Base-by-base conservation (phyloP, 1,140 invertebrate genomes). In the Medauroidea extradentata region DNA sequence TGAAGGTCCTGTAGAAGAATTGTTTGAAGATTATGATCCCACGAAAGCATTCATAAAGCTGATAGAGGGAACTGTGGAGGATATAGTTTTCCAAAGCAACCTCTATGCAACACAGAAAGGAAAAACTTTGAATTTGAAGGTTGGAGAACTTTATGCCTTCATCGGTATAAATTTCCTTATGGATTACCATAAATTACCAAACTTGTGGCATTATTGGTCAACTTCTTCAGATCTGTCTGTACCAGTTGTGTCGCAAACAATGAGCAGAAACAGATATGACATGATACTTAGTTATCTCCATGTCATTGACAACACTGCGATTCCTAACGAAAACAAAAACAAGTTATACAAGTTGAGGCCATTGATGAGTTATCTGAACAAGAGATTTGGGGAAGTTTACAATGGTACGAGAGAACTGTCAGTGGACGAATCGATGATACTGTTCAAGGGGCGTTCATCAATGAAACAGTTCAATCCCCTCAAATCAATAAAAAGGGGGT, bases 401-500 rank as follows among this genome's bases (percentile, higher is more conserved):
- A 5, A 46, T 19, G 18, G 18, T 21, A 5, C 44, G 18, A 5
- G 44, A 4, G 5, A 46, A n/a, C n/a, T 46, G 9, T 19, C 65
- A 58, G 63, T 72, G 52, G 71, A 74, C 65, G 72, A 73, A 56
- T 71, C 67, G 34, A 73, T 74, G 67, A 66, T 75, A 48, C 67
- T 65, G 60, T 72, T 71, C 60, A 73, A 75, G 66, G 69, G 67
- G 53, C 66, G 68, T 53, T 69, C 60, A 61, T 63, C 64, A 9
- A 63, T 77, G 57, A 75, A 74, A 65, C 73, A 78, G 64, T 79
- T 77, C 63, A 71, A 71, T 25, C 73, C 73, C 58, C 69, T 67
- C 60, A 79, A 79, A 67, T 74, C 74, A 42, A 76, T 75, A 57
- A 79, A 80, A 69, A 67, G 75, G 63, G 74, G 73, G 5, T 73